phyloP scores from a whole-genome alignment of 2,888 invertebrate genomes.

The Lithophane semibrunnea region DNA sequence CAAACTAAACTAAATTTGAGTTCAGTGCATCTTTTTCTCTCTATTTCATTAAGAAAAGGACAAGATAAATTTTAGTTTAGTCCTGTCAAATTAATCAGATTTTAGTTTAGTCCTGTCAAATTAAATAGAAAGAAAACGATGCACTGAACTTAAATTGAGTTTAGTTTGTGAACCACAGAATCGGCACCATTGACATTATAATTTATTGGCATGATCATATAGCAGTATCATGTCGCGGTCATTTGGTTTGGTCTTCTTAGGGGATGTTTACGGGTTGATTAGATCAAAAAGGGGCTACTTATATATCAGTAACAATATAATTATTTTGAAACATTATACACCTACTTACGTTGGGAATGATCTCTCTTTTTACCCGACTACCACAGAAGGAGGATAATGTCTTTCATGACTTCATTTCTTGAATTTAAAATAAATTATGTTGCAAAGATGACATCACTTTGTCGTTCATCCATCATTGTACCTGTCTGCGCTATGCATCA shows the following conservation, averaged over 20 bases:
- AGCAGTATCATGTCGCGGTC: not conserved
- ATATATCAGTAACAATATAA: not conserved
- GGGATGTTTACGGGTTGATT: no score
- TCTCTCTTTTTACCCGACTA: not conserved
- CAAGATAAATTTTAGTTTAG: no score
- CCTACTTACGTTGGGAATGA: not conserved
- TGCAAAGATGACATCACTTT: not conserved
- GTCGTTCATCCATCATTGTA: slow-evolving; percentile 20
- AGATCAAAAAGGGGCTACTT: no score
- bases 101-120: no score
- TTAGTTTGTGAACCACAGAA: no score
- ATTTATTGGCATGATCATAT: not conserved
- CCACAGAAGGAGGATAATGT: not conserved
- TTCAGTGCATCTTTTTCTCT: no score
- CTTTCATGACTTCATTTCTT: not conserved
- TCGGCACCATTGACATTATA: not conserved
- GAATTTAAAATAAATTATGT: not conserved
- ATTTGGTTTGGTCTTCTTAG: not conserved
- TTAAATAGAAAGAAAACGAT: no score
- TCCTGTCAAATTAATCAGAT: no score
- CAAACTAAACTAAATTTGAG: no score
- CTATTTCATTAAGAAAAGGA: no score
- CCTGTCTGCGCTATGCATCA: slow-evolving; percentile 14
- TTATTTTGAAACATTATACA: not conserved
- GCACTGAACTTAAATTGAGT: no score